Base-by-base conservation (phyloP, 2,888 invertebrate species). In the Azorinus chamasolen region DNA sequence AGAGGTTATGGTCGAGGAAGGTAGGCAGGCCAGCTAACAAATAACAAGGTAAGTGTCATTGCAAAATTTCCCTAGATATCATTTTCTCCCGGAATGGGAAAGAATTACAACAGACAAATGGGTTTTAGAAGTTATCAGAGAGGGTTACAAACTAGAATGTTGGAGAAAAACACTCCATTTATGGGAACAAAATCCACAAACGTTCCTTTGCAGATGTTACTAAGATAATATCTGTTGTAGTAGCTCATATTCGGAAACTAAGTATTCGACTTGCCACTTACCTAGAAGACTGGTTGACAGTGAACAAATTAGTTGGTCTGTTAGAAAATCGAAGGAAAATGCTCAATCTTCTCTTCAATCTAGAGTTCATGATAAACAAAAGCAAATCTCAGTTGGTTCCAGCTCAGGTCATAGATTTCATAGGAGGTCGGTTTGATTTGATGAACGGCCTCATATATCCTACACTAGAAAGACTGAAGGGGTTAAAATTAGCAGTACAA, bases 331-430 rank as follows among this genome's bases (percentile, higher is more conserved):
- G 62, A 45, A 43, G 46, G n/a, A 50, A 37, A n/a, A 27, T 72
- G 4, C 18, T 71, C n/a, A 70, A 24, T 53, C 62, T 70, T 53
- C 73, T 81, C 58, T 61, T 43, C 62, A 32, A 48, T 24, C 69
- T 78, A 46, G 75, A 78, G 37, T 80, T 80, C 53, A 59, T 79
- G 6, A 27, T 79, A 50, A 79, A 74, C 65, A 65, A 62, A 37
- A 24, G 27, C 20, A 79, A 79, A 51, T 79, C 79, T 25, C 12
- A 37, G 8, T 39, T 78, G 6, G 59, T 55, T 14, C 76, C 68
- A 22, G 32, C 48, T 51, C 79, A 79, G 25, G 50, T 37, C 32
- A 20, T 75, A 18, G 41, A 27, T n/a, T 79, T 68, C 68, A 62
- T 75, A 50, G 72, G 64, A 18, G 64, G 53, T 14, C 5, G 32